Conservation (phyloP, 2,797 vertebrate genomes). For the Myotis myotis region DNA sequence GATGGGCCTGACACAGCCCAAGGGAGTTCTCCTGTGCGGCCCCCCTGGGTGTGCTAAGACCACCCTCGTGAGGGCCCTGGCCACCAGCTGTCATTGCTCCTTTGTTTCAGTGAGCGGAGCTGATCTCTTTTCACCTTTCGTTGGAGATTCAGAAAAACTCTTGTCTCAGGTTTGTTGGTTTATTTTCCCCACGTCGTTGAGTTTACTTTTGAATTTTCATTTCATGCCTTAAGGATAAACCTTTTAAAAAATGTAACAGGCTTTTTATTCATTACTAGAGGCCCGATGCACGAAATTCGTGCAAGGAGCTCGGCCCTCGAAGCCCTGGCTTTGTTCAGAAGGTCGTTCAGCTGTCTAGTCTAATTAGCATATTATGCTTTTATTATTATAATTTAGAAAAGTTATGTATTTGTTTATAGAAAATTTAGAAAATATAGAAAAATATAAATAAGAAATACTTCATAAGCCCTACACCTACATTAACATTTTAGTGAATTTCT, state of each 20-base stretch:
- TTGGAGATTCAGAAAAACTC: constrained; percentile 95
- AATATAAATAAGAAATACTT: not conserved
- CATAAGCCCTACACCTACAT: not conserved
- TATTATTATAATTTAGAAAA: not conserved
- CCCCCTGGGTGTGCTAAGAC: constrained; percentile 97
- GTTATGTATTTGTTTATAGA: constrained; percentile 25
- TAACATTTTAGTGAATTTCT: constrained; percentile 44
- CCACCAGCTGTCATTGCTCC: constrained; percentile 89
- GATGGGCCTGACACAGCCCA: constrained; percentile 91
- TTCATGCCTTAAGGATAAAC: not conserved
- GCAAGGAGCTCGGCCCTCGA: too few species aligned
- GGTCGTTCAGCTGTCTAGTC: too few species aligned
- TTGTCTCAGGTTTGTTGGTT: constrained; percentile 90
- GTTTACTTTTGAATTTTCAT: constrained; percentile 48
- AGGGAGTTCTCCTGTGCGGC: constrained; percentile 93
- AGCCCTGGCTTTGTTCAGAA: too few species aligned
- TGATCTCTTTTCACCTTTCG: constrained; percentile 94
- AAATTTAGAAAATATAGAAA: constrained; percentile 16
- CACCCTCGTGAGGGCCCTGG: constrained; percentile 91
- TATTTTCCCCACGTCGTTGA: not conserved
- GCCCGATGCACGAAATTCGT: too few species aligned
- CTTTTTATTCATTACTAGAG: not conserved
- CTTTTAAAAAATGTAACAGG: not conserved
- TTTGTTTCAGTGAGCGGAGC: constrained; percentile 94
- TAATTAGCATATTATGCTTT: too few species aligned